Percentiles rank a stretch among this genome's conserved stretches.
These are phyloP conservation scores for Acleris sparsana DNA, from an alignment of 2,888 invertebrate species.

Conservation along the genomic window DNA sequence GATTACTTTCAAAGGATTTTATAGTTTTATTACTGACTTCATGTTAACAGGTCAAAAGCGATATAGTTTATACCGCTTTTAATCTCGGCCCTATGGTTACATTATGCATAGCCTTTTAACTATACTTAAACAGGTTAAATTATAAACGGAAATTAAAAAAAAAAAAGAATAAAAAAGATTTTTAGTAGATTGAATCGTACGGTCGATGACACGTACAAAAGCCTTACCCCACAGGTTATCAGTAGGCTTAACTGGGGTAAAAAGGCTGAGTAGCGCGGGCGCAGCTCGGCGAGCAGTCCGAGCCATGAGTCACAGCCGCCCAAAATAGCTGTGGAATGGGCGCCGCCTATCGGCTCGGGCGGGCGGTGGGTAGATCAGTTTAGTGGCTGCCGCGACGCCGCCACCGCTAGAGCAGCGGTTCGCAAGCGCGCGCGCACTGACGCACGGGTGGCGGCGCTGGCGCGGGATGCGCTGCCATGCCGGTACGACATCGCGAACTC, in stretches of 20 bases:
- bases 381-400: constrained; percentile 81
- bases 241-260: constrained; percentile 56
- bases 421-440: constrained; percentile 63
- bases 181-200: too few relatives aligned
- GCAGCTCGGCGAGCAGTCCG: constrained; percentile 67
- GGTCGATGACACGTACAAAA: neutral
- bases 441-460: constrained; percentile 75
- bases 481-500: constrained; percentile 83
- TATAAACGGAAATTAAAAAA: too few relatives aligned
- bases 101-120: too few relatives aligned
- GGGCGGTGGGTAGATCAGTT: constrained; percentile 72
- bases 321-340: constrained; percentile 77
- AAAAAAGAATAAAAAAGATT: too few relatives aligned
- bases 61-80: too few relatives aligned
- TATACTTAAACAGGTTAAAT: too few relatives aligned
- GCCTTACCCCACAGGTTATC: neutral
- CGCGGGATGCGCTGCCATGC: constrained; percentile 84
- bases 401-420: constrained; percentile 77
- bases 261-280: constrained; percentile 75
- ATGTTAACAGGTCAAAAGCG: too few relatives aligned
- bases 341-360: constrained; percentile 83
- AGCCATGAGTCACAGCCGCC: constrained; percentile 78
- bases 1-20: too few relatives aligned
- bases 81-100: too few relatives aligned
- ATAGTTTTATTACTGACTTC: too few relatives aligned